Base-by-base conservation (phyloP, 2,888 invertebrate species). In the Tuberolachnus salignus region DNA sequence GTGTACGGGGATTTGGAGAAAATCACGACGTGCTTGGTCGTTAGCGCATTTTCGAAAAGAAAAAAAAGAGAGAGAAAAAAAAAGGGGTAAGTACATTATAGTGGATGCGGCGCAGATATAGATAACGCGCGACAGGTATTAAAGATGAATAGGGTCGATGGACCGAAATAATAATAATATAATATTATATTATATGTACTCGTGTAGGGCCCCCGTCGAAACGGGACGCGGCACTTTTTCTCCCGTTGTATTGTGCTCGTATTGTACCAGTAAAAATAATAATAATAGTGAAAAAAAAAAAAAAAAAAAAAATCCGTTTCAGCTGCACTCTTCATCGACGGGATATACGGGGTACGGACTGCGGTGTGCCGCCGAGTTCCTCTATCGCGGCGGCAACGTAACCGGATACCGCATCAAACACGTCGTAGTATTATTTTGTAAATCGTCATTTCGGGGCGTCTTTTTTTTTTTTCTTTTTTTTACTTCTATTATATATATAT, bases 101-200 rank as follows among this genome's bases (percentile, higher is more conserved):
- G 34, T 6, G 3, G 34, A 3, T 4, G 34, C 34, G 34, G 34
- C 34, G 34, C 34, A 6, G 3, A 34, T 6, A 63, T 42, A 63
- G 63, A 64, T 74, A 64, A 51, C 55, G 21, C 34, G 51, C 63
- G 73, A 64, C 63, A 74, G 63, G 73, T 78, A n/a, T n/a, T n/a
- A 78, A 74, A 63, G 21, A 74, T 66, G 67, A 78, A 78, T 78
- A 78, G 78, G 51, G 59, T 78, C 78, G 78, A 78, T 69, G 78
- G 78, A 78, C 78, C 78, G 59, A 78, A 69, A 69, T 49, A 34
- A 34, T 34, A 73, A 14, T 34, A n/a, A n/a, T n/a, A n/a, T 34
- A 34, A 4, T 34, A 34, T 34, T 34, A 34, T 34, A 34, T 34
- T 34, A 34, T 34, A 34, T 34, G 6, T 11, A 16, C n/a, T n/a